phyloP scores from a whole-genome alignment of 30 jellyfish, hydroid and myxozoan species.

The Aurelia aurita region DNA sequence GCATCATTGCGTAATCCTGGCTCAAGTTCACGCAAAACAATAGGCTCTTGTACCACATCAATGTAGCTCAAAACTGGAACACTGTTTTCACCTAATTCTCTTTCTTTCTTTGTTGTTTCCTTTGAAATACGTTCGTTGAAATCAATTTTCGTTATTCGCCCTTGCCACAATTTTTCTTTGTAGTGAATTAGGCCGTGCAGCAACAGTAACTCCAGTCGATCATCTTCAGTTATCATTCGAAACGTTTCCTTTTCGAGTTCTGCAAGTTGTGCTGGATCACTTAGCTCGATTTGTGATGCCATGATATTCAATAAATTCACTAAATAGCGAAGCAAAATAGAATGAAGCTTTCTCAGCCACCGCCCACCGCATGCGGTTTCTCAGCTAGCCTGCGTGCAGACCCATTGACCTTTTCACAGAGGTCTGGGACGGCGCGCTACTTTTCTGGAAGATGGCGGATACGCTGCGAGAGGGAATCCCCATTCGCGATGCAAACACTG shows the following conservation, averaged over 20 bases:
- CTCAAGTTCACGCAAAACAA: neutral
- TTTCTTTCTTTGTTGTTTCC: neutral
- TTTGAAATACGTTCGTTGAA: neutral
- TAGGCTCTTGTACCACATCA: neutral
- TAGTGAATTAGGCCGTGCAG: slow-evolving; percentile 6
- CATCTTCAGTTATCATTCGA: neutral
- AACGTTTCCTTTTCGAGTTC: neutral
- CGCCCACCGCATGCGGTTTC: too few species aligned
- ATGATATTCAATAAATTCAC: neutral
- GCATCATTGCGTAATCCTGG: neutral
- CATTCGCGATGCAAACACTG: too few species aligned
- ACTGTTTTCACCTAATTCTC: neutral
- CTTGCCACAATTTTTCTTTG: slow-evolving; percentile 10
- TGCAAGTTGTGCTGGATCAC: neutral
- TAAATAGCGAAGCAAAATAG: too few species aligned
- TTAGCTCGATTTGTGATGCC: neutral
- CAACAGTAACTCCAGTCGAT: neutral
- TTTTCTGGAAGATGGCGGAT: too few species aligned
- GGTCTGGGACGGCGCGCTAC: too few species aligned
- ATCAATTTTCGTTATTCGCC: neutral
- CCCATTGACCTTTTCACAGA: too few species aligned
- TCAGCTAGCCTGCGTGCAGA: too few species aligned
- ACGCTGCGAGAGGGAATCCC: too few species aligned
- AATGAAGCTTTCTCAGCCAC: too few species aligned
- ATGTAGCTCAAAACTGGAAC: neutral